Evolutionary conservation across 2,888 invertebrate genomes (phyloP).

Genomic region (Cepaea hortensis): DNA sequence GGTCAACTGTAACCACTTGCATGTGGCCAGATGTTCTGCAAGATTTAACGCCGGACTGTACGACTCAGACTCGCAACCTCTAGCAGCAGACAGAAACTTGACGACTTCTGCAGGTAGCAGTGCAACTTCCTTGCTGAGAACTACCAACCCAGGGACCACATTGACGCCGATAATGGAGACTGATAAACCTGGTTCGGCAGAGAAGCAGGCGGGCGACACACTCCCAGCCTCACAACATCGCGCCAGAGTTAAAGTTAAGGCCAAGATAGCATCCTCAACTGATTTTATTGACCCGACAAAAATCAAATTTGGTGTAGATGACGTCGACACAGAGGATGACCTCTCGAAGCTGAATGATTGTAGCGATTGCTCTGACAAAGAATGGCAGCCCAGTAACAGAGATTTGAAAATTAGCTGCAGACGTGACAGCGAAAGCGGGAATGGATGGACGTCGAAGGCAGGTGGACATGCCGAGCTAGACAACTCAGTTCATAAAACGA

Average conservation of each 20-base stretch:
- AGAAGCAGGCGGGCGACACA: too few relatives aligned
- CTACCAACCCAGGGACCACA: too few relatives aligned
- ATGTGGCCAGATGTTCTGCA: background rate
- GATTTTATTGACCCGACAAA: slow-evolving; percentile 47
- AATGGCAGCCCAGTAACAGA: slow-evolving; percentile 45
- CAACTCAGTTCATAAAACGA: background rate
- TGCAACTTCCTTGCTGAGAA: background rate
- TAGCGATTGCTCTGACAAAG: slow-evolving; percentile 45
- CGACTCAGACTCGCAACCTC: background rate
- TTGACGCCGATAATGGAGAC: background rate
- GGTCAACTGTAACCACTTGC: background rate
- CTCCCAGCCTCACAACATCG: background rate
- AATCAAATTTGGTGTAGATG: slow-evolving; percentile 44
- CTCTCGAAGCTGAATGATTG: background rate
- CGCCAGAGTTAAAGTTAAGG: background rate
- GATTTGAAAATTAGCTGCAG: background rate
- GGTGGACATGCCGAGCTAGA: background rate
- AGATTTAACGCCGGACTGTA: too few relatives aligned
- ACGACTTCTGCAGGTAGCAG: background rate
- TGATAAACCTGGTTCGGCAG: background rate
- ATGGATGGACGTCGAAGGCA: background rate
- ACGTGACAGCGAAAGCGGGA: background rate
- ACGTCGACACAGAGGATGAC: slow-evolving; percentile 32
- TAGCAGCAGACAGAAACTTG: background rate
- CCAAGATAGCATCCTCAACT: background rate